Evolutionary conservation across 2,113 vertebrate genomes (phyloP).

Genomic region (Centrocercus urophasianus): DNA sequence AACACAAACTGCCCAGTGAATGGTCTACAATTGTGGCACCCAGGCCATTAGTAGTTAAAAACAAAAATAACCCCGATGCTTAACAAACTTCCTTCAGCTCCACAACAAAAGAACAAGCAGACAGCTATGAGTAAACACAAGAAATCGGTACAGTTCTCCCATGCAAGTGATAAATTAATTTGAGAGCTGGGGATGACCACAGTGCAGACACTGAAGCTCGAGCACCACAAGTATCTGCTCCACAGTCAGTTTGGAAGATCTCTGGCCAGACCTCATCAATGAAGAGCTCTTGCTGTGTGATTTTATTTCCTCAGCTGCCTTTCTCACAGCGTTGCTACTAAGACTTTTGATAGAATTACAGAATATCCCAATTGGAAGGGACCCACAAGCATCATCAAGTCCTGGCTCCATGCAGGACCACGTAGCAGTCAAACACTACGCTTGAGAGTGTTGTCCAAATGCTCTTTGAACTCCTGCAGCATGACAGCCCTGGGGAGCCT

Average conservation of each 20-base stretch:
- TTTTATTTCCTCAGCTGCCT: background rate
- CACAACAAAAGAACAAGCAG: background rate
- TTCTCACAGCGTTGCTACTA: background rate
- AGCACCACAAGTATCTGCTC: background rate
- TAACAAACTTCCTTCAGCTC: background rate
- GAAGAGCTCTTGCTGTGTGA: background rate
- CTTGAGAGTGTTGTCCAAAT: background rate
- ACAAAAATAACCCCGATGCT: background rate
- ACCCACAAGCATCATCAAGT: background rate
- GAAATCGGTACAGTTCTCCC: background rate
- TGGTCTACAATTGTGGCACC: background rate
- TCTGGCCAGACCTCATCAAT: background rate
- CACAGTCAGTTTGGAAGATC: background rate
- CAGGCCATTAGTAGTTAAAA: background rate
- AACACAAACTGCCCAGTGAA: background rate
- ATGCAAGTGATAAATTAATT: background rate
- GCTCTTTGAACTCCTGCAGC: background rate
- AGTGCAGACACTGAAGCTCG: background rate
- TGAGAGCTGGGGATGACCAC: background rate
- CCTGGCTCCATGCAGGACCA: background rate
- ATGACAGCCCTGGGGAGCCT: background rate
- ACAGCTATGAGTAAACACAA: background rate
- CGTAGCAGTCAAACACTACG: background rate
- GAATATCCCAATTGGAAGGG: background rate
- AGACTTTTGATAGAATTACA: background rate